Evolutionary conservation across 2,113 vertebrate genomes (phyloP), one percentile per base, ranked within the genome.

Genomic region (Herpetotheres cachinnans): DNA sequence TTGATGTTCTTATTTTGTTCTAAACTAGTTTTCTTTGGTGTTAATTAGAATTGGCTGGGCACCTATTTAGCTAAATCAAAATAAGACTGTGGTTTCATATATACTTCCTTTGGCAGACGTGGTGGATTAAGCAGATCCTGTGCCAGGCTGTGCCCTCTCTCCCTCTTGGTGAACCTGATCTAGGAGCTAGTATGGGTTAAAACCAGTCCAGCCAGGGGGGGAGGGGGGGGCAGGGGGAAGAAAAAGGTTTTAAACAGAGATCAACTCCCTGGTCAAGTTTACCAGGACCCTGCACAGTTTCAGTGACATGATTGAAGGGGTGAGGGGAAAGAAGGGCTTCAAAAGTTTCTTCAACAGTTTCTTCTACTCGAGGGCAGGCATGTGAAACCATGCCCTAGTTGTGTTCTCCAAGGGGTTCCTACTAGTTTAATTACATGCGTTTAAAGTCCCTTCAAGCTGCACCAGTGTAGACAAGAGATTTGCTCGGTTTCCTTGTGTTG

Each of bases 351-450:
- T 72, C 86, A 44, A 10, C 50, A 90, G 30, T 87, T 82, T 20
- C 96, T 82, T 67, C 89, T 89, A 5, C 87, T 92, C 1, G 6
- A 95, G 80, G 92, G 27, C 63, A 59, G 47, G 82, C 83, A 74
- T 10, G 52, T 78, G 95, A 90, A 95, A n/a, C 93, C 95, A 70
- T 90, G 95, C 71, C 92, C 92, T 92, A 92, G 42, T 94, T 97
- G 96, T 70, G 88, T 86, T 95, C 96, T 96, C 96, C 85, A 94
- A 95, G 93, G 96, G 87, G 71, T 85, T 96, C 86, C 87, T 61
- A 32, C n/a, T 49, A 24, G 40, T 90, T 96, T 96, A 96, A 93
- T 97, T 96, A 96, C 97, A 93, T 90, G 74, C 54, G 2, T 85
- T 95, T 72, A 93, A 94, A 94, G 93, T n/a, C 12, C 11, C 78